These are phyloP conservation scores for Crax fasciolata DNA, from an alignment of 2,797 vertebrate genomes.

Conservation along the genomic window DNA sequence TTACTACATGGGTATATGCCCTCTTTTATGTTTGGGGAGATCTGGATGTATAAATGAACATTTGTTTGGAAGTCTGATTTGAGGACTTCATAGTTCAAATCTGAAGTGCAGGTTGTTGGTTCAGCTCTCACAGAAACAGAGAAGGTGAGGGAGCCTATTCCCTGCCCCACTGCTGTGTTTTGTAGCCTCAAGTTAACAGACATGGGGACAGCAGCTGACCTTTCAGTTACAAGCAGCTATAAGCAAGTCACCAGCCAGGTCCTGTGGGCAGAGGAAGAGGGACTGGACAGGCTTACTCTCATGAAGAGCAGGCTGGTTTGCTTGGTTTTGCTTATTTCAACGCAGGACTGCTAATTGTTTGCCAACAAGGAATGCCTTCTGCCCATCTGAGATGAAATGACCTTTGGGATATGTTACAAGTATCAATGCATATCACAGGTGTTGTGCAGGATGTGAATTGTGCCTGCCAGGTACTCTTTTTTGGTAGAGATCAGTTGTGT, in stretches of 20 bases:
- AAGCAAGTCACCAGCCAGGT: neutral
- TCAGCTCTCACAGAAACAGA: neutral
- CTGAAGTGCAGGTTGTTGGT: neutral
- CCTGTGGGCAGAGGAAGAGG: neutral
- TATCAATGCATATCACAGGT: fast-evolving
- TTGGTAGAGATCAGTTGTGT: neutral
- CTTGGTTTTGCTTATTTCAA: neutral
- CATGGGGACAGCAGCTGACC: neutral
- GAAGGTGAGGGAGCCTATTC: neutral
- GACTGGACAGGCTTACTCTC: neutral
- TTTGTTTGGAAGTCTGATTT: neutral
- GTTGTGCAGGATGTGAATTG: neutral
- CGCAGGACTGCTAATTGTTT: neutral
- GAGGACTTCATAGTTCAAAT: neutral
- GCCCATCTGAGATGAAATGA: neutral
- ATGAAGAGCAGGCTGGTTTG: neutral
- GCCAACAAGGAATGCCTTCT: neutral
- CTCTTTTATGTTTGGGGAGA: neutral
- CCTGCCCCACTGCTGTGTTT: neutral
- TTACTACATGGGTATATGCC: neutral
- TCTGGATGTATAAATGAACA: neutral
- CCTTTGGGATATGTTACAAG: neutral
- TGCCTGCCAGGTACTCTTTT: neutral
- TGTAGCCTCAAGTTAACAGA: neutral
- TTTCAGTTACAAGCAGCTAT: neutral